These are phyloP conservation scores for Emydura subglobosa DNA, from an alignment of 2,113 vertebrate species.

Conservation along the genomic window DNA sequence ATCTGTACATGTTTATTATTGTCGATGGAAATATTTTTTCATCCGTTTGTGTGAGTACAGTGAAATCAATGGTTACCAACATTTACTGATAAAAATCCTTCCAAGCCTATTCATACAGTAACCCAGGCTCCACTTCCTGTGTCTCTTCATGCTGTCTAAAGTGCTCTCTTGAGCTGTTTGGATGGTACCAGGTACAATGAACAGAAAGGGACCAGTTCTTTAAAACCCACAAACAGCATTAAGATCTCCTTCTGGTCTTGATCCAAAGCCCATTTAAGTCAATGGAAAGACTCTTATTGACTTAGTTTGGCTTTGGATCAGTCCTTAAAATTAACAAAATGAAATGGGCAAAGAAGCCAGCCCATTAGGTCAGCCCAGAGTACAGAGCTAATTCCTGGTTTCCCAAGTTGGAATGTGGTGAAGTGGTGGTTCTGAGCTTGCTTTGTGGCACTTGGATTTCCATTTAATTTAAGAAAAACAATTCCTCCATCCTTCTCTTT, in stretches of 20 bases:
- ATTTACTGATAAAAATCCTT: too few species aligned
- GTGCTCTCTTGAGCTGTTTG: fast-evolving
- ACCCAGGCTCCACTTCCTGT: fast-evolving
- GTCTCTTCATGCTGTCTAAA: fast-evolving
- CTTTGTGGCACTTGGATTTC: neutral
- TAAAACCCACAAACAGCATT: too few species aligned
- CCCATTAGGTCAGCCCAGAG: too few species aligned
- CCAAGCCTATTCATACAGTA: neutral
- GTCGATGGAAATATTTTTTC: too few species aligned
- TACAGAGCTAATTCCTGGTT: too few species aligned
- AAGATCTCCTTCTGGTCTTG: too few species aligned
- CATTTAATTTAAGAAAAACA: neutral
- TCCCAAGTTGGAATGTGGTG: too few species aligned
- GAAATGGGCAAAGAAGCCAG: neutral
- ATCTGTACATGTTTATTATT: too few species aligned
- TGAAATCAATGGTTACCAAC: too few species aligned
- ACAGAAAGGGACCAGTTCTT: fast-evolving
- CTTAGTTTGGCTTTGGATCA: neutral
- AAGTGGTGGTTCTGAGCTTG: neutral
- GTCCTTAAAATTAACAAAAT: neutral
- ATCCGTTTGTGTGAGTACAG: too few species aligned
- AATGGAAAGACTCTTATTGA: neutral
- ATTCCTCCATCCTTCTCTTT: neutral
- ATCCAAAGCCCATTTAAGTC: fast-evolving
- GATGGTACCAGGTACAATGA: fast-evolving